Evolutionary conservation across 2,797 vertebrate species (phyloP).

Genomic region (Microchirus variegatus): DNA sequence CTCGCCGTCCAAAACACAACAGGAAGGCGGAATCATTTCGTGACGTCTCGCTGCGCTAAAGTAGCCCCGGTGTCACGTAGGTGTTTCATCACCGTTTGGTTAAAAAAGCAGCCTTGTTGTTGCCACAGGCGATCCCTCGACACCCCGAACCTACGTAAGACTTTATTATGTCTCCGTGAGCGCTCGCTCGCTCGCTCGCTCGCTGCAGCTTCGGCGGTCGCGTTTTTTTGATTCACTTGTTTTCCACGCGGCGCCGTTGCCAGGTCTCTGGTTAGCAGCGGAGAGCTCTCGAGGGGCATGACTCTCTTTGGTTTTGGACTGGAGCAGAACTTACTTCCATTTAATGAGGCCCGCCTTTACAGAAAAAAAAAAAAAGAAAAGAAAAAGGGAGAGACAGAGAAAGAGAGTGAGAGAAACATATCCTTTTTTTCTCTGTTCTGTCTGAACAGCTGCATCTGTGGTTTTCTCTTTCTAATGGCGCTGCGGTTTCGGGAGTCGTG

Average conservation of each 20-base stretch:
- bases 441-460: constrained; percentile 77
- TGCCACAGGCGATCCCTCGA: constrained; percentile 60
- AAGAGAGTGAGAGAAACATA: constrained; percentile 61
- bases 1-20: too few relatives aligned
- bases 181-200: constrained; percentile 28
- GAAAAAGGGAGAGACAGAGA: constrained; percentile 36
- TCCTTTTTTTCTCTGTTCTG: constrained; percentile 54
- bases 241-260: constrained; percentile 59
- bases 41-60: constrained; percentile 10
- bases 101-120: constrained; percentile 29
- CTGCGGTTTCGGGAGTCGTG: constrained; percentile 69
- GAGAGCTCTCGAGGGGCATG: constrained; percentile 60
- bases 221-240: constrained; percentile 71
- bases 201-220: constrained; percentile 46
- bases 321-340: constrained; percentile 58
- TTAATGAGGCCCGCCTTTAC: constrained; percentile 66
- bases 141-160: constrained; percentile 41
- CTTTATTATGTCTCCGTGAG: constrained; percentile 50
- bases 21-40: background rate
- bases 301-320: constrained; percentile 70
- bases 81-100: constrained; percentile 36
- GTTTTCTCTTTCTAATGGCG: constrained; percentile 66
- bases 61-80: background rate
- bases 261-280: constrained; percentile 62
- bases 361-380: constrained; percentile 12